Percentiles rank a stretch among this genome's conserved stretches.
Conservation (phyloP, 2,113 vertebrate species). For the Macquaria ambigua region DNA sequence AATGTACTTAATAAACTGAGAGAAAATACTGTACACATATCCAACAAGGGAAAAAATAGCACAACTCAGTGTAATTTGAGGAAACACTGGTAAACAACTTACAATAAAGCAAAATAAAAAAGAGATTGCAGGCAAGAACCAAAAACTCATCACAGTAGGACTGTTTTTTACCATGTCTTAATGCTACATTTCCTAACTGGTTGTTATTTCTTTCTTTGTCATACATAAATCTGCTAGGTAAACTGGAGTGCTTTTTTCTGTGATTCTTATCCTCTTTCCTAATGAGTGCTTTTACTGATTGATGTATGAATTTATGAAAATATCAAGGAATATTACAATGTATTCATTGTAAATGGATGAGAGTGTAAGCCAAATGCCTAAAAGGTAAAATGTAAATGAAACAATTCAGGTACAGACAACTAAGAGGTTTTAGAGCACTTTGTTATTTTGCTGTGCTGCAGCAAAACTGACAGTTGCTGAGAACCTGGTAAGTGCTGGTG, state of each 20-base stretch:
- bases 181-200: background rate
- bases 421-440: conserved; percentile 32
- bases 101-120: background rate
- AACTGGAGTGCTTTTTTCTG: conserved; percentile 7
- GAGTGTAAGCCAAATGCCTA: background rate
- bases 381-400: conserved; percentile 33
- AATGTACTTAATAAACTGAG: background rate
- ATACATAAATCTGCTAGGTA: background rate
- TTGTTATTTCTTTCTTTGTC: background rate
- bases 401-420: conserved; percentile 6
- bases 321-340: conserved; percentile 4
- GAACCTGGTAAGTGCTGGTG: conserved; percentile 51
- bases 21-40: background rate
- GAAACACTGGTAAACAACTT: background rate
- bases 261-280: background rate
- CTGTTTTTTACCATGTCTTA: background rate
- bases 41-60: background rate
- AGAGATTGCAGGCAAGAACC: background rate
- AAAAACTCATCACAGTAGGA: too few species aligned
- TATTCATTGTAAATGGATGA: background rate
- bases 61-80: background rate
- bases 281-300: background rate
- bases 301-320: conserved; percentile 4
- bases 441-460: conserved; percentile 47
- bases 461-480: conserved; percentile 50